Conservation (phyloP, 2,113 vertebrate species). For the Upupa epops region DNA sequence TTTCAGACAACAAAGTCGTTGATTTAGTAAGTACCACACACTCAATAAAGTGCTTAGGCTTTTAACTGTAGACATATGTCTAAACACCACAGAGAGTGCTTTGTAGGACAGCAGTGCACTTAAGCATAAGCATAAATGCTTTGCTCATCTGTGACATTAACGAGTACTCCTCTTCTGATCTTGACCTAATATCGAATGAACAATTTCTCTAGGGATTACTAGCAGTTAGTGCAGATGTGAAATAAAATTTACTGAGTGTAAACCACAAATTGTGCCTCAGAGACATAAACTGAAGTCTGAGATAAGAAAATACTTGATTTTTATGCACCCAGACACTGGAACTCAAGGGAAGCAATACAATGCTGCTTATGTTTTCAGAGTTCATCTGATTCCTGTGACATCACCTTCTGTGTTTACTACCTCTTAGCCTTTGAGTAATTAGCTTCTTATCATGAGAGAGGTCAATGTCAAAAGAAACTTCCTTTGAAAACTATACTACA, state of each 20-base stretch:
- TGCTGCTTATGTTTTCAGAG: not conserved
- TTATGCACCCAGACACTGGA: not conserved
- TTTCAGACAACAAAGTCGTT: not conserved
- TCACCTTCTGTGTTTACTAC: not conserved
- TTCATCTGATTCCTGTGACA: not conserved
- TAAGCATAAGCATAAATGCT: not conserved
- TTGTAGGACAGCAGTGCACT: not conserved
- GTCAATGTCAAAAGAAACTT: not conserved
- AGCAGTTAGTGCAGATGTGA: not conserved
- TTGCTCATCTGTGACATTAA: not conserved
- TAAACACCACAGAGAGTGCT: not conserved
- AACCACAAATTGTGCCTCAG: conserved; percentile 27
- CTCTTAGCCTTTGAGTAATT: not conserved
- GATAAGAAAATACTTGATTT: conserved; percentile 4
- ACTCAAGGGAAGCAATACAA: not conserved
- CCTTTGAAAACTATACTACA: not conserved
- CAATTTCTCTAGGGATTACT: not conserved
- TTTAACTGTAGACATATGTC: not conserved
- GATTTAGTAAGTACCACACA: not conserved
- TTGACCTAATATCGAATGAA: not conserved
- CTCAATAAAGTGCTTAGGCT: not conserved
- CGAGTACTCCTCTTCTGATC: not conserved
- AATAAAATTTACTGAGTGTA: not conserved
- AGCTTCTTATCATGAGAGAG: not conserved
- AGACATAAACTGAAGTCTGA: not conserved